These are phyloP conservation scores for Echiichthys vipera DNA, from an alignment of 2,797 vertebrate genomes.

Conservation along the genomic window DNA sequence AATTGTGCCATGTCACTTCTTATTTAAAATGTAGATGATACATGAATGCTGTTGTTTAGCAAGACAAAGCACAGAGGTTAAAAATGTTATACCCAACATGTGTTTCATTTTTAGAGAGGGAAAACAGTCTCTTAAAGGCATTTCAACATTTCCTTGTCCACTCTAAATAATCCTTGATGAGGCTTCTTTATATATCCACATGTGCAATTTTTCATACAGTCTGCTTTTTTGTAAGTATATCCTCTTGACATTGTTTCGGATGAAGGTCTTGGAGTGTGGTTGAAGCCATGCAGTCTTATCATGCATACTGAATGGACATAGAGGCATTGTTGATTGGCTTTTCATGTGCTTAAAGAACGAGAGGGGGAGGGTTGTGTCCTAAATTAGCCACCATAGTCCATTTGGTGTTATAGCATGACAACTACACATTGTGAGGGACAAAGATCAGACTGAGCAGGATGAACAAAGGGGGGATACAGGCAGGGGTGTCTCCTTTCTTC, in stretches of 20 bases:
- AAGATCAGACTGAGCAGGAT: slow-evolving; percentile 30
- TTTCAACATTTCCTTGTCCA: slow-evolving; percentile 54
- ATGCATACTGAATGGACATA: slow-evolving; percentile 68
- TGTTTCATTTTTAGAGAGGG: slow-evolving; percentile 49
- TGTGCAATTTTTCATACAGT: slow-evolving; percentile 18
- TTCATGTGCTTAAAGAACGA: slow-evolving; percentile 63
- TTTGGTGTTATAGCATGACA: slow-evolving; percentile 34
- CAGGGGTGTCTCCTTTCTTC: slow-evolving; percentile 34
- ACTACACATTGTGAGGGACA: slow-evolving; percentile 12
- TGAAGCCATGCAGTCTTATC: slow-evolving; percentile 77
- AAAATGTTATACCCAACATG: slow-evolving; percentile 37
- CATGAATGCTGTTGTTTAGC: slow-evolving; percentile 52
- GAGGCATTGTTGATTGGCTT: slow-evolving; percentile 51
- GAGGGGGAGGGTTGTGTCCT: slow-evolving; percentile 18
- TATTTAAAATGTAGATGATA: slow-evolving; percentile 44
- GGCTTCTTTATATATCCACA: slow-evolving; percentile 43
- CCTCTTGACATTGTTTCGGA: slow-evolving; percentile 22
- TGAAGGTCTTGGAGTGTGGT: slow-evolving; percentile 24
- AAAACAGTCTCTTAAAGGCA: slow-evolving; percentile 55
- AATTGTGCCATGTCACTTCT: slow-evolving; percentile 66
- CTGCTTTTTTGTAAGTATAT: slow-evolving; percentile 16
- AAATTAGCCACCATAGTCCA: slow-evolving; percentile 26
- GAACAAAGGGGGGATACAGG: not conserved
- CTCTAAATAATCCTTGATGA: slow-evolving; percentile 32
- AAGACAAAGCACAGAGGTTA: slow-evolving; percentile 45